Conservation (phyloP, 1,140 invertebrate genomes). For the Leptopilina clavipes region DNA sequence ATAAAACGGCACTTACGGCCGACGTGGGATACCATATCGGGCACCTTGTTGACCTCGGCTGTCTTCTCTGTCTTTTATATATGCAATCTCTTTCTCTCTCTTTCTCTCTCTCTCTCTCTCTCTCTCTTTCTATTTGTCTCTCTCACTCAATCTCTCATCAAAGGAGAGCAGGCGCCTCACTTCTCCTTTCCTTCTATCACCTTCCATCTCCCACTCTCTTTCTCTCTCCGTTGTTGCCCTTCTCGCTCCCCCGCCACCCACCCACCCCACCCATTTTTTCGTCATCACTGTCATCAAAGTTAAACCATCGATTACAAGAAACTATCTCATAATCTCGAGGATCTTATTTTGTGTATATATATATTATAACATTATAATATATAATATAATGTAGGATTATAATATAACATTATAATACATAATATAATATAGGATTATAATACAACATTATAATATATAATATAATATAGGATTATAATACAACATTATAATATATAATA, state of each 20-base stretch:
- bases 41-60: slow-evolving; percentile 74
- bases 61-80: slow-evolving; percentile 66
- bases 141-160: slow-evolving; percentile 32
- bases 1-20: slow-evolving; percentile 68
- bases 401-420: too few relatives aligned
- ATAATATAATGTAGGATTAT: too few relatives aligned
- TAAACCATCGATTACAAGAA: slow-evolving; percentile 18
- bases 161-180: slow-evolving; percentile 13
- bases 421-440: too few relatives aligned
- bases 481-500: too few relatives aligned
- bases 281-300: slow-evolving; percentile 29
- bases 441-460: too few relatives aligned
- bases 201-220: not conserved
- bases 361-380: too few relatives aligned
- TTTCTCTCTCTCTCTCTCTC: too few relatives aligned
- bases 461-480: too few relatives aligned
- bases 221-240: not conserved
- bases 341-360: not conserved
- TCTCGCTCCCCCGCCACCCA: not conserved
- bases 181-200: not conserved
- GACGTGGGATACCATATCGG: slow-evolving; percentile 73
- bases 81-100: slow-evolving; percentile 56
- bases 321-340: slow-evolving; percentile 13
- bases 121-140: too few relatives aligned
- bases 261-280: slow-evolving; percentile 15